These are phyloP conservation scores for Paguma larvata DNA, from an alignment of 2,797 vertebrate genomes.

Conservation along the genomic window DNA sequence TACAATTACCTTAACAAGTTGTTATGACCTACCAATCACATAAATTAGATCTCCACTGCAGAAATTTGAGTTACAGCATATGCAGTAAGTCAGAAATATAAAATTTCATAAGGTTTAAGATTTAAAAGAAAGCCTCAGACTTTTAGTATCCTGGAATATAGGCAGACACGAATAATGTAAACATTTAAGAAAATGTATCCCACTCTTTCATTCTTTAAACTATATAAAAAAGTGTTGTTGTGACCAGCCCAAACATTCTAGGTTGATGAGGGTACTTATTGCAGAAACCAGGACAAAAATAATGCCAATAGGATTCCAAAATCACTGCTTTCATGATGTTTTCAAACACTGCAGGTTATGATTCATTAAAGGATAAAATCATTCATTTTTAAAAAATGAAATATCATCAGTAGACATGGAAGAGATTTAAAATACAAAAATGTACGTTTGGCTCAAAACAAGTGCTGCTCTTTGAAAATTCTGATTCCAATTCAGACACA, in stretches of 20 bases:
- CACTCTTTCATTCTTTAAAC: neutral
- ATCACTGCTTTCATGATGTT: neutral
- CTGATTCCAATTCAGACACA: neutral
- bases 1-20: neutral
- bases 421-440: neutral
- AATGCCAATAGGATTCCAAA: neutral
- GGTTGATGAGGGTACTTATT: neutral
- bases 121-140: neutral
- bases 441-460: neutral
- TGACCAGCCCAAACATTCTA: neutral
- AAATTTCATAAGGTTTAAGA: neutral
- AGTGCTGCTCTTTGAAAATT: neutral
- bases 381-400: neutral
- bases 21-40: neutral
- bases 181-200: neutral
- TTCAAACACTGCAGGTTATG: neutral
- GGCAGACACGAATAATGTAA: neutral
- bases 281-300: neutral
- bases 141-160: neutral
- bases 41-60: neutral
- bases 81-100: neutral
- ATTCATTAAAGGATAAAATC: neutral
- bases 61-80: constrained; percentile 13
- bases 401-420: neutral
- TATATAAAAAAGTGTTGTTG: neutral